These are phyloP conservation scores for Anhinga rufa DNA, from an alignment of 2,113 vertebrate species.

Conservation along the genomic window DNA sequence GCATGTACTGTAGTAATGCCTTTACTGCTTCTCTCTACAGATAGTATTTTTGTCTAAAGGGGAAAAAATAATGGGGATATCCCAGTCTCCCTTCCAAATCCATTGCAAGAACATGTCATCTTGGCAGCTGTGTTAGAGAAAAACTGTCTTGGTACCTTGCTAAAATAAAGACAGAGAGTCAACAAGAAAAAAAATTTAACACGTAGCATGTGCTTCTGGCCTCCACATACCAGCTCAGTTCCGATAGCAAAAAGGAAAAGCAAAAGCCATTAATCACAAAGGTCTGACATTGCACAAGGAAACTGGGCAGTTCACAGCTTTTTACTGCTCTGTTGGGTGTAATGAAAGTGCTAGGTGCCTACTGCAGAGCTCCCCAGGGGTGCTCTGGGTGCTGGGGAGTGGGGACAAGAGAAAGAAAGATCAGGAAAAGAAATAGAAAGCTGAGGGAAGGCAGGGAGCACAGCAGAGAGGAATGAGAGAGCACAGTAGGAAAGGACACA, in stretches of 20 bases:
- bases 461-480: background rate
- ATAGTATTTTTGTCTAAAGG: background rate
- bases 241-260: background rate
- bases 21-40: background rate
- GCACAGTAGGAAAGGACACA: background rate
- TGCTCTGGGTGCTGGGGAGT: background rate
- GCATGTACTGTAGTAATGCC: background rate
- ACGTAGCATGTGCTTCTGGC: background rate
- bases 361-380: background rate
- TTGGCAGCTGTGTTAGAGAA: background rate
- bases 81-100: background rate
- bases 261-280: background rate
- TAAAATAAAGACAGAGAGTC: background rate
- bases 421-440: background rate
- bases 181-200: background rate
- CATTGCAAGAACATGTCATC: background rate
- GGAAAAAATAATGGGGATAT: background rate
- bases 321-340: background rate
- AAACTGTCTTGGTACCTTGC: background rate
- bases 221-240: background rate
- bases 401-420: background rate
- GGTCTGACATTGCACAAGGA: background rate
- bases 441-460: background rate
- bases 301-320: background rate
- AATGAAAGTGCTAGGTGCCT: background rate